A percentile compares a stretch with the other conserved stretches of the same genome.
phyloP scores from a whole-genome alignment of 2,113 vertebrate species.

The Glareola pratincola region DNA sequence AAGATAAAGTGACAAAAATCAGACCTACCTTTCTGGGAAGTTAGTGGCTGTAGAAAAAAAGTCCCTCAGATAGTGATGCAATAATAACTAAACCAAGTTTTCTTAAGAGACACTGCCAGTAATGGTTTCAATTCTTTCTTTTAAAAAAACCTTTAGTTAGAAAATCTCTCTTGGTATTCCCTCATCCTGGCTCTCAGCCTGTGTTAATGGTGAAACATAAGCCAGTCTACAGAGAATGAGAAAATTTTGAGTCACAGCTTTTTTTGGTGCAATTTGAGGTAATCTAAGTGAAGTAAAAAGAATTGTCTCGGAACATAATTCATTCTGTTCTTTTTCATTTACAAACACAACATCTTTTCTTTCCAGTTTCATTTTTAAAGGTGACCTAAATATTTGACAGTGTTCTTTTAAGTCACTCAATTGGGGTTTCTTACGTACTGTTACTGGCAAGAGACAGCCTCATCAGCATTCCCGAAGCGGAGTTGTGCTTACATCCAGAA shows the following conservation, averaged over 20 bases:
- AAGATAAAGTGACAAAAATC: neutral
- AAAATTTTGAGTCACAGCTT: neutral
- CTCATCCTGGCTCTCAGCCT: neutral
- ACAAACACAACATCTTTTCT: slow-evolving; percentile 4
- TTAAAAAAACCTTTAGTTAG: neutral
- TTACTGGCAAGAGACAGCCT: neutral
- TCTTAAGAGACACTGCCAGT: neutral
- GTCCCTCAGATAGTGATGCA: neutral
- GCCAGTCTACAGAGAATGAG: neutral
- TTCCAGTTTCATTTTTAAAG: slow-evolving; percentile 28
- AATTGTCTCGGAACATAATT: neutral
- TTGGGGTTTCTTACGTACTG: neutral
- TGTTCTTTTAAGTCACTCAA: neutral
- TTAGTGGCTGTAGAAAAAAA: neutral
- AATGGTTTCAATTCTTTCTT: neutral
- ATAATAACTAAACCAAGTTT: neutral
- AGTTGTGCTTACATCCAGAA: neutral
- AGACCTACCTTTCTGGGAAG: neutral
- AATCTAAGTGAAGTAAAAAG: neutral
- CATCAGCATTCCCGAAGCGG: neutral
- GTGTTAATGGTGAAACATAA: neutral
- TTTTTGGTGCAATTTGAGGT: neutral
- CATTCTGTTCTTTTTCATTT: slow-evolving; percentile 1
- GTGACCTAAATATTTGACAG: slow-evolving; percentile 15
- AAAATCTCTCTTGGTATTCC: neutral